A percentile compares a stretch with the other conserved stretches of the same genome.
Conservation (phyloP, 2,797 vertebrate species). For the Chloroceryle amazona region DNA sequence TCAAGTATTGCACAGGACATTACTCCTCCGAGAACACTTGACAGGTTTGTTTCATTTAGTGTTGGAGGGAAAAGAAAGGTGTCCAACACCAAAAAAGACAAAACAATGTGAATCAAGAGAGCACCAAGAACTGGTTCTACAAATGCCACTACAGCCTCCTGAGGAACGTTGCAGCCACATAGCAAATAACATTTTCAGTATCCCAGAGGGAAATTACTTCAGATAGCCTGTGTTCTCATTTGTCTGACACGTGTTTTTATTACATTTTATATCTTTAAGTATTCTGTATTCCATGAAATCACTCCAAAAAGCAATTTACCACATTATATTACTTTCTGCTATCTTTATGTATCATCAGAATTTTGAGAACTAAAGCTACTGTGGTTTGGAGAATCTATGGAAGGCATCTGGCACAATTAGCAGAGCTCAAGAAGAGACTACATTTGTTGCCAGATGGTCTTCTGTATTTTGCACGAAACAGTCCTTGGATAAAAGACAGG, state of each 20-base stretch:
- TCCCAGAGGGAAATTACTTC: constrained; percentile 67
- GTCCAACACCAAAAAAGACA: neutral
- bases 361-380: constrained; percentile 49
- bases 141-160: neutral
- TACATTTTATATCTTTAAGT: constrained; percentile 52
- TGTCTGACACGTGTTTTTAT: constrained; percentile 57
- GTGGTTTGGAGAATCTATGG: constrained; percentile 39
- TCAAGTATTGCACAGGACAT: neutral
- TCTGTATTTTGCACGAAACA: neutral
- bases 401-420: constrained; percentile 59
- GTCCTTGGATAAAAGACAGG: neutral
- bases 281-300: constrained; percentile 48
- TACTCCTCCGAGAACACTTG: neutral
- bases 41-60: neutral
- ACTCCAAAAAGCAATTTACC: constrained; percentile 65
- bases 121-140: neutral
- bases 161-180: neutral
- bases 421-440: constrained; percentile 9
- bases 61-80: neutral
- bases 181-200: constrained; percentile 16
- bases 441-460: constrained; percentile 27
- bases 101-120: neutral
- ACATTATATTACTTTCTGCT: constrained; percentile 56
- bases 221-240: constrained; percentile 50
- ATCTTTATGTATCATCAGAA: constrained; percentile 62